phyloP scores from a whole-genome alignment of 2,888 invertebrate genomes.

The Tipula confusa region DNA sequence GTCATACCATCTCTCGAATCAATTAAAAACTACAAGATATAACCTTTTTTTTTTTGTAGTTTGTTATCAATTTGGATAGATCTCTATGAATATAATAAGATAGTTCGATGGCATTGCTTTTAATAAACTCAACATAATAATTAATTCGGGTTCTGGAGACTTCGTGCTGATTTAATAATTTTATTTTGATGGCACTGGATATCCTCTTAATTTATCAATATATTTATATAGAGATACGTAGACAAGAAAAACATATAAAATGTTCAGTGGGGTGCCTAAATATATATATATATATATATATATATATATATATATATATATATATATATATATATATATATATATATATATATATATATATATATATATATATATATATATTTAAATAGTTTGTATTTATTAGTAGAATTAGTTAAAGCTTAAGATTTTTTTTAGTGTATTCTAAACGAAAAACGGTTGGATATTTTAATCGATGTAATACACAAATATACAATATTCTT shows the following conservation, averaged over 20 bases:
- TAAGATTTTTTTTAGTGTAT: background rate
- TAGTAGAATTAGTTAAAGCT: background rate
- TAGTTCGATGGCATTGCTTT: background rate
- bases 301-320: too few species aligned
- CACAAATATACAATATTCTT: background rate
- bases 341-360: too few species aligned
- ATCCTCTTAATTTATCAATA: background rate
- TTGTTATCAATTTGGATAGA: background rate
- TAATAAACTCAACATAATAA: background rate
- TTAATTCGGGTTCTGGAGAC: background rate
- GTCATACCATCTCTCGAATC: background rate
- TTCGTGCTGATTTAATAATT: slow-evolving; percentile 5
- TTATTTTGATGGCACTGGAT: background rate
- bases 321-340: too few species aligned
- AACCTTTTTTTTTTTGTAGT: background rate
- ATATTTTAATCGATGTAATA: background rate
- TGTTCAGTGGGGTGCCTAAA: background rate
- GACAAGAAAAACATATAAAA: background rate
- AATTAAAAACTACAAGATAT: background rate
- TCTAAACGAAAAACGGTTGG: background rate
- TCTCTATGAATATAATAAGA: background rate
- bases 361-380: too few species aligned
- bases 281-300: too few species aligned
- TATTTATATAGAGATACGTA: background rate
- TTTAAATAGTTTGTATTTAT: background rate